phyloP scores from a whole-genome alignment of 2,888 invertebrate genomes.

The Leuctra nigra region DNA sequence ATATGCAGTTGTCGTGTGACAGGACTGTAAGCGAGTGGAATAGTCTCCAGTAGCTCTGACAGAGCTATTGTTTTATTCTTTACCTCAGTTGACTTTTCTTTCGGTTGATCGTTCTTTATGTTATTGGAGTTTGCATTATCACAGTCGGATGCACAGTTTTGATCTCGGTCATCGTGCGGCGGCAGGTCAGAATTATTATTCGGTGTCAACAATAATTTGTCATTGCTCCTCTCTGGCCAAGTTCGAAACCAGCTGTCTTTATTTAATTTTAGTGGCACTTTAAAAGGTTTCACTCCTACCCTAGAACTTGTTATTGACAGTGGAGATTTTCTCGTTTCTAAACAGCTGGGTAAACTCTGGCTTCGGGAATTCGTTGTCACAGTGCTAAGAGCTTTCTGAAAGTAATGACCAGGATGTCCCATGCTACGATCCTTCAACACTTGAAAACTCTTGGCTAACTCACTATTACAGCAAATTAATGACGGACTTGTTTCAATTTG shows the following conservation, averaged over 20 bases:
- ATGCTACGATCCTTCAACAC: conserved; percentile 28
- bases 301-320: conserved; percentile 5
- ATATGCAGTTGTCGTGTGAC: conserved; percentile 62
- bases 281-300: conserved; percentile 16
- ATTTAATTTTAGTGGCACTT: neutral
- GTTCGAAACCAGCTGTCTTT: conserved; percentile 43
- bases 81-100: conserved; percentile 8
- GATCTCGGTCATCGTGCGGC: conserved; percentile 12
- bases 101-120: conserved; percentile 19
- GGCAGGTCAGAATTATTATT: conserved; percentile 17
- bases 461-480: conserved; percentile 32
- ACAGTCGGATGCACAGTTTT: conserved; percentile 10
- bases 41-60: conserved; percentile 63
- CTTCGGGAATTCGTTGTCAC: conserved; percentile 34
- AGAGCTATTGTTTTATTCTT: conserved; percentile 43
- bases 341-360: conserved; percentile 41
- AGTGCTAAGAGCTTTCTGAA: conserved; percentile 27
- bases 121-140: conserved; percentile 10
- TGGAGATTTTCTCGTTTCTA: conserved; percentile 34
- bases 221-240: conserved; percentile 45
- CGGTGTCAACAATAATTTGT: conserved; percentile 32
- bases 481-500: conserved; percentile 15
- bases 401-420: conserved; percentile 32
- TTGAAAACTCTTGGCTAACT: conserved; percentile 33
- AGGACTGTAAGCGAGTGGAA: conserved; percentile 68